Base-by-base conservation (phyloP, 2,797 vertebrate genomes). In the Mormyrops attenuatus region DNA sequence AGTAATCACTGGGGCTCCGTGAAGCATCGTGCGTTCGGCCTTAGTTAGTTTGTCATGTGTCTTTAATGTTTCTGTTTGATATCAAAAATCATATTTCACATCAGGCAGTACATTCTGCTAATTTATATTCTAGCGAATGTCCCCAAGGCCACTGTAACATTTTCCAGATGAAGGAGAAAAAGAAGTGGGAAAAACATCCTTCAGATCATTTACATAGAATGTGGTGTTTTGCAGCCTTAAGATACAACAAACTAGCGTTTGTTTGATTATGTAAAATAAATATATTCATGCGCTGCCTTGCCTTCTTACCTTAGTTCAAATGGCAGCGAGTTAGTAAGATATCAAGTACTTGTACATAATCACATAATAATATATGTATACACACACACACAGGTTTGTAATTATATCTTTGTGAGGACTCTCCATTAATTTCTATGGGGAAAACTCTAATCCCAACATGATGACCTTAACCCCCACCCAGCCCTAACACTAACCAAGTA, bases 51-150 rank as follows among this genome's bases (percentile, higher is more conserved):
- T 53, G 52, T 26, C 38, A 49, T 88, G 30, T 52, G 26, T 30
- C 85, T 55, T 22, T 22, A 1, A 47, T 13, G 66, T 50, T 34
- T 26, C 49, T 52, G 85, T 85, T 87, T 15, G 30, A 85, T 88
- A 86, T 88, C 49, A 87, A 73, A 89, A 87, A 89, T 88, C 57
- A 55, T 69, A 90, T 90, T 88, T 90, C 88, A 55, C 55, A 15
- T 69, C 47, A 22, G 20, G 30, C 53, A 22, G 53, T 38, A 55
- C 41, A 85, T 88, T 57, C 8, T 52, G 66, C 80, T 85, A 44
- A 55, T 63, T 89, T 41, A 85, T 15, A 85, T 73, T 73, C 49
- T 49, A 15, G 47, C 22, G 87, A 38, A 41, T 55, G 57, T 11
- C 89, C 88, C 57, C 82, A 89, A 84, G 80, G 89, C 55, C 85